Evolutionary conservation across 2,797 vertebrate species (phyloP), one percentile per base, ranked within the genome.

Genomic region (Hozukius guyotensis): DNA sequence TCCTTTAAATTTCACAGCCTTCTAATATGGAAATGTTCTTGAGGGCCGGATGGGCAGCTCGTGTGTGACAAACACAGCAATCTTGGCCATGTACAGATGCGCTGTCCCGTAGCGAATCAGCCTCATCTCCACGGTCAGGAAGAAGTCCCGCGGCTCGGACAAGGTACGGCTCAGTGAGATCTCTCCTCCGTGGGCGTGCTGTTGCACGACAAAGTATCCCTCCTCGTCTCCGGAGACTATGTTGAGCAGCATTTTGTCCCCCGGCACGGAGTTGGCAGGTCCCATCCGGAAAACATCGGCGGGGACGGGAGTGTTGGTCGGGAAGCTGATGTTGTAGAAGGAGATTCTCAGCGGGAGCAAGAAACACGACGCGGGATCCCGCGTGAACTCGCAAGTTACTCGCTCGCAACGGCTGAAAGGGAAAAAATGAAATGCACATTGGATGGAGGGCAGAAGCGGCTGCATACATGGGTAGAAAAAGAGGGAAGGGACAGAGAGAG

Each of bases 261-360:
- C 97, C 0, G 95, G 94, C 77, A 96, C 94, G 3, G 95, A 93
- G 89, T 87, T 97, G 89, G 97, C 96, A 63, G 97, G 97, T 60
- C 97, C 97, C 97, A 98, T 97, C 88, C 96, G 96, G 95, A 99
- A 99, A 89, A 98, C 93, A 62, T 96, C 95, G 67, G 96, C 94
- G 16, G 97, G 97, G 78, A 96, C 94, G 72, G 96, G 97, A 53
- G 97, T 95, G 96, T 96, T 96, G 96, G 95, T 95, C 66, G 97
- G 97, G 91, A 98, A 97, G 93, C 97, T 97, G 93, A 98, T 95
- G 93, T 97, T 96, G 96, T 98, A 97, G 96, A 96, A 96, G 95
- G 97, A 97, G 95, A 98, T 97, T 96, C 96, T 96, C 95, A 97
- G 93, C 69, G 97, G 97, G 92, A 97, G 96, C 85, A 88, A 93